phyloP scores from a whole-genome alignment of 2,113 vertebrate species.

The Clarias macrocephalus region DNA sequence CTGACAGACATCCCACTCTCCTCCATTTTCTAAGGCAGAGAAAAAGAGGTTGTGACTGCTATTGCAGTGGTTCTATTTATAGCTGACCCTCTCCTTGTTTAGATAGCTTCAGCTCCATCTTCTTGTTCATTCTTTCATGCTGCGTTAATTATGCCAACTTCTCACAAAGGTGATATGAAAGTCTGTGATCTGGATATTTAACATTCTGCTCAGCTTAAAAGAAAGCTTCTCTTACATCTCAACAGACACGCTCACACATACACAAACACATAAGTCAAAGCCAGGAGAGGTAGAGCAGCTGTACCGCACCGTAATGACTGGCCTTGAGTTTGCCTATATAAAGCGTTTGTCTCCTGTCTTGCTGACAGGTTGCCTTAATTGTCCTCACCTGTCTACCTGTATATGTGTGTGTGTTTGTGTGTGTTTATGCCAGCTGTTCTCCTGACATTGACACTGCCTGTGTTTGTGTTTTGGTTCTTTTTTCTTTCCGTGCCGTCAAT shows the following conservation, averaged over 20 bases:
- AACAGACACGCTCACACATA: neutral
- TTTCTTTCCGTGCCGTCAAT: neutral
- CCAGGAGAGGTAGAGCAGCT: slow-evolving; percentile 27
- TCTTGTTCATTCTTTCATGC: neutral
- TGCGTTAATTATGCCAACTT: slow-evolving; percentile 11
- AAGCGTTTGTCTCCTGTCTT: slow-evolving; percentile 18
- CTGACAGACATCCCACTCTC: slow-evolving; percentile 52
- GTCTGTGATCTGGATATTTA: neutral
- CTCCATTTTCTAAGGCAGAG: slow-evolving; percentile 63
- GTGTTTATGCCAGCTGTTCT: slow-evolving; percentile 1
- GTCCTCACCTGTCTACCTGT: neutral
- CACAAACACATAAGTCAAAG: neutral
- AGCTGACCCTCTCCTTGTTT: slow-evolving; percentile 51
- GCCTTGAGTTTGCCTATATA: slow-evolving; percentile 29
- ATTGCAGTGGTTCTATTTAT: slow-evolving; percentile 69
- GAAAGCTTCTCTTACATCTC: neutral
- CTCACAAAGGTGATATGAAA: slow-evolving; percentile 19
- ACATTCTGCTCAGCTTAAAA: slow-evolving; percentile 1
- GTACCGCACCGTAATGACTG: slow-evolving; percentile 34
- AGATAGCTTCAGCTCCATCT: neutral
- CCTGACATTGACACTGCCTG: neutral
- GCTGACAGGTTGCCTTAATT: slow-evolving; percentile 50
- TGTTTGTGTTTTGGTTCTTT: neutral
- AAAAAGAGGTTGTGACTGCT: slow-evolving; percentile 48
- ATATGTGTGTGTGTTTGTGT: slow-evolving; percentile 2